These are phyloP conservation scores for Circaetus gallicus DNA, from an alignment of 2,113 vertebrate species.

Conservation along the genomic window DNA sequence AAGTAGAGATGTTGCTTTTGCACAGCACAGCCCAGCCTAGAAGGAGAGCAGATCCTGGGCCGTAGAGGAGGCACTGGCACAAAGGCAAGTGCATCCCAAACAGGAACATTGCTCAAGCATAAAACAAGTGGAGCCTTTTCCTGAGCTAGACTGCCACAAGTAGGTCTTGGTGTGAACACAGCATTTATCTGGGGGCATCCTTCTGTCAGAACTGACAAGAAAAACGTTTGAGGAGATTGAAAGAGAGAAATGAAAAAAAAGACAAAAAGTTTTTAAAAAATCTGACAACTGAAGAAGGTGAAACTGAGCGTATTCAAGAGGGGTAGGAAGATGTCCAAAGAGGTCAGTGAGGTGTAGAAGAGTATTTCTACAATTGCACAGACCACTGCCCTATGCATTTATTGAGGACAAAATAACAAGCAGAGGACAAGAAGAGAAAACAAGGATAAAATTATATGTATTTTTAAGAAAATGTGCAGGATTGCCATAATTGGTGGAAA, in stretches of 20 bases:
- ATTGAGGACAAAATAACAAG: not conserved
- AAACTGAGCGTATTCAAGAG: not conserved
- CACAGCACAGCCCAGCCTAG: not conserved
- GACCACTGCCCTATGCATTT: not conserved
- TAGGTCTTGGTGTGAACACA: not conserved
- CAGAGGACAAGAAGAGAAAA: not conserved
- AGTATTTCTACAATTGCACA: not conserved
- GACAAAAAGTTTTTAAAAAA: not conserved
- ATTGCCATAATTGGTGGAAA: not conserved
- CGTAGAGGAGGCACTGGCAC: not conserved
- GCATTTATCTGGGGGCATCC: not conserved
- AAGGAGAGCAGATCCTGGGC: not conserved
- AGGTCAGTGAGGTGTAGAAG: not conserved
- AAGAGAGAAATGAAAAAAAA: not conserved
- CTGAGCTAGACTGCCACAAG: not conserved
- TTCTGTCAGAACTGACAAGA: not conserved
- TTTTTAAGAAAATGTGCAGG: not conserved
- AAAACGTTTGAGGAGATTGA: not conserved
- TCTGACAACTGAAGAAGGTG: not conserved
- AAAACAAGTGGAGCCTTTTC: not conserved
- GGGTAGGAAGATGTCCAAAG: not conserved
- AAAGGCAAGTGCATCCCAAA: not conserved
- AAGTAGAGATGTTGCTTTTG: not conserved
- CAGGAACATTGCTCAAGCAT: not conserved
- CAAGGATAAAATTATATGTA: not conserved